Base-by-base conservation (phyloP, 2,797 vertebrate genomes). In the Coreius guichenoti region DNA sequence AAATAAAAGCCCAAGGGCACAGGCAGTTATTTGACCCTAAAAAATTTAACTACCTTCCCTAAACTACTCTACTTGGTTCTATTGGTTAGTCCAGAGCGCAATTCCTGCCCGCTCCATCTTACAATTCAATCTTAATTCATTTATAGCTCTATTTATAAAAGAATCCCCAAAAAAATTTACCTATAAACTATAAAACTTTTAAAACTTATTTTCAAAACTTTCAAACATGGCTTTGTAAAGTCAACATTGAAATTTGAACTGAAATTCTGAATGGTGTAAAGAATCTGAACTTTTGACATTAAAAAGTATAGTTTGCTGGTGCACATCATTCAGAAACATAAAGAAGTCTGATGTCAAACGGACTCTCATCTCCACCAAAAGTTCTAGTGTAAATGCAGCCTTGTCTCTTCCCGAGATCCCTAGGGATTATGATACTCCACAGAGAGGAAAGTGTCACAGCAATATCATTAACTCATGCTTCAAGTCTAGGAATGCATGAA, bases 1-100 rank as follows among this genome's bases (percentile, higher is more conserved):
- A 87, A 86, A 87, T 87, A 87, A 89, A 87, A 80, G 51, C 56
- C 47, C 39, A 58, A 29, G 63, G 67, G 61, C 63, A 51, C 36
- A 65, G 74, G n/a, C 39, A 79, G 63, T 76, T 81, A 51, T 51
- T 84, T 82, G 26, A 36, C 45, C 51, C 72, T 74, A 14, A n/a
- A 68, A 39, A 58, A 87, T 84, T 16, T 80, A 87, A 83, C 74
- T 26, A 47, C 31, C 58, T 81, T 49, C 51, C 47, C 61, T 36
- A 80, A 86, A 82, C 67, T 77, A 79, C 43, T 43, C 19, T 70
- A 65, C 80, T 73, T 16, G 12, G 31, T 76, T 76, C 3, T 19
- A n/a, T 36, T 36, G 21, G n/a, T 39, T 76, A 31, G 51, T 39
- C 74, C 51, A n/a, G 13, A n/a, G 31, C 14, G 5, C 8, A 56